Evolutionary conservation across 1,140 invertebrate genomes (phyloP).

Genomic region (Pseudomyrmex pallidus): DNA sequence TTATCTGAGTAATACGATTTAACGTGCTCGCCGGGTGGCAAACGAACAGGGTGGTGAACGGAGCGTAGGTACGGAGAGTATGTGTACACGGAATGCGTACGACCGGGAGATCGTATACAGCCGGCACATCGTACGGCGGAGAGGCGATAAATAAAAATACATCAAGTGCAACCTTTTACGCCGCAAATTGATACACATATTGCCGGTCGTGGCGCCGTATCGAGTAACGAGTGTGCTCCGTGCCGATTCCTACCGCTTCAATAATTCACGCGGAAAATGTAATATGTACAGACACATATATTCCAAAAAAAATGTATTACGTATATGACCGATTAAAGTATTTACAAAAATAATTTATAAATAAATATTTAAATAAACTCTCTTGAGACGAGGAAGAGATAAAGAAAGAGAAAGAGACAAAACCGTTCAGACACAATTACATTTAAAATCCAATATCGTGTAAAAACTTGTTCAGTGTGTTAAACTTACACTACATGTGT

Average conservation of each 20-base stretch:
- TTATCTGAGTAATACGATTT: slow-evolving; percentile 79
- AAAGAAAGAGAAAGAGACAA: too few species aligned
- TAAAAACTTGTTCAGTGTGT: neutral
- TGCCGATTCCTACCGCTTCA: slow-evolving; percentile 8
- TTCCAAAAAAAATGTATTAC: neutral
- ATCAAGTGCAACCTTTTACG: slow-evolving; percentile 81
- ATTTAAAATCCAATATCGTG: too few species aligned
- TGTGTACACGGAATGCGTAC: slow-evolving; percentile 45
- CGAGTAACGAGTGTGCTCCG: slow-evolving; percentile 63
- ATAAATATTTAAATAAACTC: too few species aligned
- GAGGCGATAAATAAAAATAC: slow-evolving; percentile 81
- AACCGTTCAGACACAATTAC: too few species aligned
- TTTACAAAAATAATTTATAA: too few species aligned
- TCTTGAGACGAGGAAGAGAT: too few species aligned
- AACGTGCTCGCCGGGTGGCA: slow-evolving; percentile 68
- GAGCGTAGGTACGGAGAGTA: slow-evolving; percentile 59
- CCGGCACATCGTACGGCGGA: slow-evolving; percentile 66
- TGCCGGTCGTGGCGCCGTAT: slow-evolving; percentile 53
- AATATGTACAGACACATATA: neutral
- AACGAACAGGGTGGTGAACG: slow-evolving; percentile 69
- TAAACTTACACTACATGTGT: too few species aligned
- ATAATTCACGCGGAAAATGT: neutral
- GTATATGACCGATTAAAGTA: neutral
- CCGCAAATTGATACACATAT: slow-evolving; percentile 78
- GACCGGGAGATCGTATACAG: slow-evolving; percentile 31